Conservation (phyloP, 2,113 vertebrate species). For the Ramphastos sulfuratus region DNA sequence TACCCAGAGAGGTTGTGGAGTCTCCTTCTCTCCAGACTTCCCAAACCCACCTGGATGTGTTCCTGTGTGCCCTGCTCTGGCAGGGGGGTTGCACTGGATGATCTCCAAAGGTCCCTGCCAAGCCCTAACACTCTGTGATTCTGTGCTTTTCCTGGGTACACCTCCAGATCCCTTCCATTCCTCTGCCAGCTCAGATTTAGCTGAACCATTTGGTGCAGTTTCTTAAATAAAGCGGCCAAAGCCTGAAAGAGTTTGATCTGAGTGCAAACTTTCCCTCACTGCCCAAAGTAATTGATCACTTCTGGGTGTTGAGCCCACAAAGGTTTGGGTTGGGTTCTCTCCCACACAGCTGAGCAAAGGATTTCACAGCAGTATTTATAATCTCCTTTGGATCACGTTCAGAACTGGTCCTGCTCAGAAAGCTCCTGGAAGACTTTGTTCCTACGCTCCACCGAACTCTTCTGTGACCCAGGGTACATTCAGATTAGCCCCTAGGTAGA, state of each 20-base stretch:
- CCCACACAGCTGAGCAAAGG: background rate
- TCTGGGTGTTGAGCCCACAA: background rate
- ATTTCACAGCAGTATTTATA: background rate
- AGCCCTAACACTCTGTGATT: too few species aligned
- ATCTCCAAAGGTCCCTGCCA: too few species aligned
- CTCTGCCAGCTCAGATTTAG: background rate
- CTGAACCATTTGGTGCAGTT: background rate
- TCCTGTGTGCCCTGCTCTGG: too few species aligned
- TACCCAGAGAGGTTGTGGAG: too few species aligned
- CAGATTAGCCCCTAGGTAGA: too few species aligned
- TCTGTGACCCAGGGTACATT: too few species aligned
- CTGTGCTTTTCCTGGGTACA: too few species aligned
- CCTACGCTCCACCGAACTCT: background rate
- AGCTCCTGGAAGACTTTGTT: background rate
- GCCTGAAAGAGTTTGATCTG: background rate
- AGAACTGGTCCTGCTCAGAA: background rate
- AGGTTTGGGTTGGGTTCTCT: background rate
- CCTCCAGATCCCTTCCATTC: too few species aligned
- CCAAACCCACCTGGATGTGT: too few species aligned
- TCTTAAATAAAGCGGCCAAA: fast-evolving
- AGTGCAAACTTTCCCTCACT: fast-evolving
- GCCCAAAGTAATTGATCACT: background rate
- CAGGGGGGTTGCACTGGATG: too few species aligned
- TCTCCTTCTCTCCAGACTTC: too few species aligned
- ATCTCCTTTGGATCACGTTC: background rate